Base-by-base conservation (phyloP, 2,113 vertebrate species). In the Leptobrachium ailaonicum region DNA sequence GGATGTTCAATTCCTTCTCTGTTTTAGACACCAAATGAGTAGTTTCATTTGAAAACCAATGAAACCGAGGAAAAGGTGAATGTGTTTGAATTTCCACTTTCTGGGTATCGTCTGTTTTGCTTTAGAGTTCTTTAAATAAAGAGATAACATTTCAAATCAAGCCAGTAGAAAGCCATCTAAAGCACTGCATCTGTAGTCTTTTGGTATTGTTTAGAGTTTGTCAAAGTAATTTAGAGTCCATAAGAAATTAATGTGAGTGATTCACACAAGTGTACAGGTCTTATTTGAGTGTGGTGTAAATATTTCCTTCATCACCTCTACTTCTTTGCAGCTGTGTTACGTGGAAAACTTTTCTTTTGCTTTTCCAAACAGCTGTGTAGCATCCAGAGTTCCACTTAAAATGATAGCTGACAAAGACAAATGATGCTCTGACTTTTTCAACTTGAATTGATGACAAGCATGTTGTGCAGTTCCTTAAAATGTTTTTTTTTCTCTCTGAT, bases 211-310 rank as follows among this genome's bases (percentile, higher is more conserved):
- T 69, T 77, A 44, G 41, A 77, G 64, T 77, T 41, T n/a, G 67
- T 69, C n/a, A 5, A 2, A 66, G 41, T 72, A 67, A 64, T 44
- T 43, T 58, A 56, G 14, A 58, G 4, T 66, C 62, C 87, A 90
- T 87, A 82, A n/a, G 82, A 89, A 92, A 88, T 92, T 93, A 92
- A 92, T 92, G 89, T 88, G 87, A 86, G 88, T 87, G 89, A 92
- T 91, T 90, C 88, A 91, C 88, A 89, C 89, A 58, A 75, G 42
- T 89, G 88, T 91, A 88, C 84, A 82, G 92, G 89, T 92, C 90
- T 91, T 92, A 83, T 90, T 88, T 86, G 85, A 89, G 89, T 84
- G 86, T 2, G 0, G 82, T 91, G 92, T 92, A 91, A 92, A 92
- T 91, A 89, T 88, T 88, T 92, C 84, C 85, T 91, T 92, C 86